Base-by-base conservation (phyloP, 2,888 invertebrate species). In the Ceramica pisi region DNA sequence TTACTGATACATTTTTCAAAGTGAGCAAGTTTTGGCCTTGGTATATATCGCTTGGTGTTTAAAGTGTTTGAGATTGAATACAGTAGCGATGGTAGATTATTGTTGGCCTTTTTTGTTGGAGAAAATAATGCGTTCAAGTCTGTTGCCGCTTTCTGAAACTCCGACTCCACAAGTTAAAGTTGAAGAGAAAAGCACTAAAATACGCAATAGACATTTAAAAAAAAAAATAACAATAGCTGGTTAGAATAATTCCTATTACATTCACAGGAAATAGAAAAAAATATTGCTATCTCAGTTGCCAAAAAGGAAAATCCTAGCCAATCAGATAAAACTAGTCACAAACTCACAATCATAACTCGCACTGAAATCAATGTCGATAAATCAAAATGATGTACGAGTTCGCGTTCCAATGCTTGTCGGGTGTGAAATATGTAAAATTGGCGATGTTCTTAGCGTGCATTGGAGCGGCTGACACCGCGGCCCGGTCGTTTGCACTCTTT, bases 401-500 rank as follows among this genome's bases (percentile, higher is more conserved):
- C 75, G 75, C 80, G 71, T 78, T 84, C 76, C 84, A 82, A 71
- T 83, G 82, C 81, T 78, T 82, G 79, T 84, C 78, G 80, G 73
- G 84, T 86, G 87, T 90, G 88, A 91, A 89, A 90, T 90, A 90
- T 91, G 92, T 91, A 88, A 90, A 90, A 92, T 92, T 91, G 92
- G 89, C 92, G 91, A 93, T 92, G 92, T 93, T 92, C 92, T 91
- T 90, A 91, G 90, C 82, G 77, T 78, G 87, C 88, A 90, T 88
- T 89, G 87, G 85, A 85, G 84, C 88, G 92, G 68, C 93, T 93
- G 94, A 94, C 93, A 93, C 91, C 90, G 91, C 91, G 93, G 90
- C 92, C 91, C 93, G 92, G 88, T 94, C 95, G 95, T 95, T 95
- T 94, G 94, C 95, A 95, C 95, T 95, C 94, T 95, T 95, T 95